These are phyloP conservation scores for Rhombomys opimus DNA, from an alignment of 2,113 vertebrate genomes.

Conservation along the genomic window DNA sequence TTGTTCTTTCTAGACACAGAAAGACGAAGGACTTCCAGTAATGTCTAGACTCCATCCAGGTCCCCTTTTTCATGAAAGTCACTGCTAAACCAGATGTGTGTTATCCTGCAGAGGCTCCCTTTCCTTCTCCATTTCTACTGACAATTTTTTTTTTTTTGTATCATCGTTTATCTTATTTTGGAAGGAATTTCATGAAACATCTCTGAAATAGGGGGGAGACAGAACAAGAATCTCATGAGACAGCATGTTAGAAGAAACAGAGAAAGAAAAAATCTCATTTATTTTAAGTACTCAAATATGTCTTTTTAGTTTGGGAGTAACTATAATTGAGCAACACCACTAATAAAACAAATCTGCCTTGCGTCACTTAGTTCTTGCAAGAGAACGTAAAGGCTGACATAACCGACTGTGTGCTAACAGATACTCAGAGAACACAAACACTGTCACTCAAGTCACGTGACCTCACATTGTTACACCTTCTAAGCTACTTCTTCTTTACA, in stretches of 20 bases:
- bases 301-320: conserved; percentile 29
- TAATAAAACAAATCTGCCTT: conserved; percentile 53
- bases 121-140: background rate
- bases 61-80: background rate
- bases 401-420: background rate
- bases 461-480: background rate
- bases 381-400: background rate
- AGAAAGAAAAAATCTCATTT: background rate
- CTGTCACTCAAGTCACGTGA: background rate
- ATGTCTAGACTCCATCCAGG: background rate
- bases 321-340: background rate
- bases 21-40: conserved; percentile 21
- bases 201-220: background rate
- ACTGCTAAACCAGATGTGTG: conserved; percentile 9
- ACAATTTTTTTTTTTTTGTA: conserved; percentile 9
- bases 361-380: conserved; percentile 18
- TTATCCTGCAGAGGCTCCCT: background rate
- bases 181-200: conserved; percentile 30
- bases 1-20: background rate
- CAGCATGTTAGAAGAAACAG: conserved; percentile 22
- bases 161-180: conserved; percentile 51
- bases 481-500: background rate
- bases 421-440: background rate
- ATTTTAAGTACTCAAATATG: conserved; percentile 36
- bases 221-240: conserved; percentile 31